Percentiles rank a stretch among this genome's conserved stretches.
These are phyloP conservation scores for Hystrix cristata DNA, from an alignment of 2,113 vertebrate genomes.

Conservation along the genomic window DNA sequence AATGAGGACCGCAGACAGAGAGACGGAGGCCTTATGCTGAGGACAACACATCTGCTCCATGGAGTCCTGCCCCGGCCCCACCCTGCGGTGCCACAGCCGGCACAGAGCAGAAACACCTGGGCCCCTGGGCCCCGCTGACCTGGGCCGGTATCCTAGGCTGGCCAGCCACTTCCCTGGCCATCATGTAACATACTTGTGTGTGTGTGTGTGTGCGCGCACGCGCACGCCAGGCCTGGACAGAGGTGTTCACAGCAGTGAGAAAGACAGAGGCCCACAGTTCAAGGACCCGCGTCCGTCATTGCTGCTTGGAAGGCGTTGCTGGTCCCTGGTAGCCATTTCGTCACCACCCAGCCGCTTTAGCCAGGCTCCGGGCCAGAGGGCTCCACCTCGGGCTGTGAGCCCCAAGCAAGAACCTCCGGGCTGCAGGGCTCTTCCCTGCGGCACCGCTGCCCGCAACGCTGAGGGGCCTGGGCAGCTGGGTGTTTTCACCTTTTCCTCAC, in stretches of 20 bases:
- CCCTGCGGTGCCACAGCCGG: background rate
- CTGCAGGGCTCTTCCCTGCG: background rate
- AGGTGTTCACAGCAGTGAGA: background rate
- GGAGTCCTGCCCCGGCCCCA: background rate
- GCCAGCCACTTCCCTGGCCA: no score
- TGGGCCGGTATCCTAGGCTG: background rate
- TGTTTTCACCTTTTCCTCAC: background rate
- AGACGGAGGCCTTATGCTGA: background rate
- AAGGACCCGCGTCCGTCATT: background rate
- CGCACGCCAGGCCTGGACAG: background rate
- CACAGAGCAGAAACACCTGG: background rate
- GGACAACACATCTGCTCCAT: background rate
- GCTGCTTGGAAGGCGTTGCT: background rate
- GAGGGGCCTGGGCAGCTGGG: no score
- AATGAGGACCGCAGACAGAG: background rate
- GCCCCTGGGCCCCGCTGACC: background rate
- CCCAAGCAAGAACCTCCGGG: background rate
- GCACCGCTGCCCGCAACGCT: background rate
- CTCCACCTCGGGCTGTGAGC: background rate
- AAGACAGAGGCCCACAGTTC: background rate
- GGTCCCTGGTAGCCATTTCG: background rate
- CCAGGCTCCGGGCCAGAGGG: fast-evolving
- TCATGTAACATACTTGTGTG: no score
- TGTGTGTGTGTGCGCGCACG: background rate
- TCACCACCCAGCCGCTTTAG: no score